Percentiles rank a stretch among this genome's conserved stretches.
Evolutionary conservation across 1,140 invertebrate species (phyloP).

Genomic region (Drosophila oshimai): DNA sequence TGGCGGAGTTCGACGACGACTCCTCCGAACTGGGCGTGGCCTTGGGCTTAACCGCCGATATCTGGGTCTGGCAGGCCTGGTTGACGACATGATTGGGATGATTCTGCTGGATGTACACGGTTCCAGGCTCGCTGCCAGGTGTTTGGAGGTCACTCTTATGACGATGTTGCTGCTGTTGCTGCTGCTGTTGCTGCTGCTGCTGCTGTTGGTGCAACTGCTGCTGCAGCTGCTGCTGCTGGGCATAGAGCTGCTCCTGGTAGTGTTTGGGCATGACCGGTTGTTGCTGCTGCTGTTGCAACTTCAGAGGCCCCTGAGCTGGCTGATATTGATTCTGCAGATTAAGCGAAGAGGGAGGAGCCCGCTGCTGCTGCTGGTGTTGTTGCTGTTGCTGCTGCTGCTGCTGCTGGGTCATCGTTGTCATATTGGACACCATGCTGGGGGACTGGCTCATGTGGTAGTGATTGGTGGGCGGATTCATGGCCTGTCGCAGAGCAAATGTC

Average conservation of each 20-base stretch:
- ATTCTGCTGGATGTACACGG: conserved; percentile 82
- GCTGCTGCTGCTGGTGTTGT: conserved; percentile 48
- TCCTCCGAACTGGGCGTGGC: conserved; percentile 78
- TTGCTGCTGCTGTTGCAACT: conserved; percentile 62
- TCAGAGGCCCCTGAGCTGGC: conserved; percentile 69
- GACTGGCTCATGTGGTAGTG: conserved; percentile 81
- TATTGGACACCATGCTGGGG: conserved; percentile 69
- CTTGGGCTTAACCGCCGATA: conserved; percentile 71
- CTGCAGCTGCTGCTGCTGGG: conserved; percentile 54
- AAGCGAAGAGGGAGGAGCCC: conserved; percentile 73
- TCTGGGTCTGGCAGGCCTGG: conserved; percentile 81
- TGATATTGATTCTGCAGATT: conserved; percentile 76
- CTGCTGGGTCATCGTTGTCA: conserved; percentile 55
- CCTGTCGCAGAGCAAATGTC: conserved; percentile 85
- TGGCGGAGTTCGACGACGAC: conserved; percentile 64
- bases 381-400: conserved; percentile 64
- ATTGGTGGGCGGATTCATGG: conserved; percentile 81
- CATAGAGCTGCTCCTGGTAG: conserved; percentile 71
- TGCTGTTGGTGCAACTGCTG: conserved; percentile 60
- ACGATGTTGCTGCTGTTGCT: conserved; percentile 69
- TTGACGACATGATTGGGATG: conserved; percentile 82
- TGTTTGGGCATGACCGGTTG: conserved; percentile 55
- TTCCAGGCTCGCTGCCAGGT: conserved; percentile 75
- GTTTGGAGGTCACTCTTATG: conserved; percentile 65
- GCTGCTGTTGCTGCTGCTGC: conserved; percentile 50